Evolutionary conservation across 2,113 vertebrate genomes (phyloP), one percentile per base, ranked within the genome.

Genomic region (Thinocorus orbignyianus): DNA sequence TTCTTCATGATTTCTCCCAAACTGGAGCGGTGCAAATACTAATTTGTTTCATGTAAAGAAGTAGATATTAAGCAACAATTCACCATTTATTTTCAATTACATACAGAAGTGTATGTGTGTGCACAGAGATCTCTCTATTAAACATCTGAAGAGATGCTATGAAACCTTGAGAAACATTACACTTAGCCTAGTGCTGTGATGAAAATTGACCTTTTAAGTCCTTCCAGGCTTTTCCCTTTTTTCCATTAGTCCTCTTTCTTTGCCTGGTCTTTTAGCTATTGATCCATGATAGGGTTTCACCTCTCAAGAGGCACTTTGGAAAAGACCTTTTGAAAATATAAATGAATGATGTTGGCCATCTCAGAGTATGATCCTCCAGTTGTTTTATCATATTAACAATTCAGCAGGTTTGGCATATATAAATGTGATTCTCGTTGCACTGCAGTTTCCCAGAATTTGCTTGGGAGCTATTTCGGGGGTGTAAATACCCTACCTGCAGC

Each of bases 121-220:
- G 4, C 31, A 24, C 35, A 55, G 84, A 74, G 23, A 84, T 57
- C 13, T 55, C 62, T 80, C 80, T 60, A 74, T 87, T 78, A 84
- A 89, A 79, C 39, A 78, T 35, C 52, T 64, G 61, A 79, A 81
- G 48, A 92, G 11, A 78, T 71, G 16, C 41, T 71, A 6, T 68
- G 72, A 84, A 88, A 81, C 33, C 30, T 68, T 51, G 52, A 84
- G 55, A 64, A 71, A 46, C 7, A 24, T 83, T 74, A 73, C 2
- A 2, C 8, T 79, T 84, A 74, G 25, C 42, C 17, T 51, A 48
- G 51, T 48, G 60, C 61, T 95, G 35, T 71, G 60, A 74, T 84
- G 61, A 91, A 97, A 87, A 87, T 37, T 84, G 83, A 84, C 86
- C 65, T 95, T 95, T 93, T 86, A 33, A 84, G 33, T 86, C 65